These are phyloP conservation scores for Drosophila kanapiae DNA, from an alignment of 1,140 invertebrate genomes.

Conservation along the genomic window DNA sequence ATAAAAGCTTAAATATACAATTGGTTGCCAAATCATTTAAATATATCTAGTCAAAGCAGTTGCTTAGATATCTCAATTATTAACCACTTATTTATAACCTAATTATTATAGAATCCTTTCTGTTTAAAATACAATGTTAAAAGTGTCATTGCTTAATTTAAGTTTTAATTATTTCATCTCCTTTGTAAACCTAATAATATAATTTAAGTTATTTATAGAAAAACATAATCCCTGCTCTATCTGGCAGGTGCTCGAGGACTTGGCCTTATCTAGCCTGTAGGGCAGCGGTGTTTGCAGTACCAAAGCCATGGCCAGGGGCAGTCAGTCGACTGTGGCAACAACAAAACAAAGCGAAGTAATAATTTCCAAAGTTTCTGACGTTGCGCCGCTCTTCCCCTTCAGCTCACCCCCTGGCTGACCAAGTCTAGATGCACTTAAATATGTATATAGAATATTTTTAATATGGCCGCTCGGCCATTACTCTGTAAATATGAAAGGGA, in stretches of 20 bases:
- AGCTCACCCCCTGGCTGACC: not conserved
- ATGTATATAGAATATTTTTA: slow-evolving; percentile 73
- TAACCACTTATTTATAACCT: not conserved
- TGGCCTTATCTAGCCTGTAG: slow-evolving; percentile 21
- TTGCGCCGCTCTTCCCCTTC: not conserved
- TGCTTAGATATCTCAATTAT: not conserved
- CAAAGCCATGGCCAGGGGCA: slow-evolving; percentile 47
- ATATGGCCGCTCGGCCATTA: slow-evolving; percentile 69
- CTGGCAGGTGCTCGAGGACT: slow-evolving; percentile 40
- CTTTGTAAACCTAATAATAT: not conserved
- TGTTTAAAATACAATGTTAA: accelerated
- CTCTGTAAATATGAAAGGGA: slow-evolving; percentile 46
- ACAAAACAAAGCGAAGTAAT: slow-evolving; percentile 73
- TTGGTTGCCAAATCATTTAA: not conserved
- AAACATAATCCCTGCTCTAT: not conserved
- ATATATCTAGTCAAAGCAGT: not conserved
- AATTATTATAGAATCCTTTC: not conserved
- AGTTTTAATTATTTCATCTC: no score
- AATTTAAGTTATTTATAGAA: not conserved
- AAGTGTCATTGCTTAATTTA: no score
- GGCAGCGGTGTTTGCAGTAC: slow-evolving; percentile 30
- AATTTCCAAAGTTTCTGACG: slow-evolving; percentile 79
- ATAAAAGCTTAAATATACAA: not conserved
- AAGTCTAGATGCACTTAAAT: slow-evolving; percentile 69
- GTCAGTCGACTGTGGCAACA: slow-evolving; percentile 47